Evolutionary conservation across 2,797 vertebrate species (phyloP).

Genomic region (Okamejei kenojei): DNA sequence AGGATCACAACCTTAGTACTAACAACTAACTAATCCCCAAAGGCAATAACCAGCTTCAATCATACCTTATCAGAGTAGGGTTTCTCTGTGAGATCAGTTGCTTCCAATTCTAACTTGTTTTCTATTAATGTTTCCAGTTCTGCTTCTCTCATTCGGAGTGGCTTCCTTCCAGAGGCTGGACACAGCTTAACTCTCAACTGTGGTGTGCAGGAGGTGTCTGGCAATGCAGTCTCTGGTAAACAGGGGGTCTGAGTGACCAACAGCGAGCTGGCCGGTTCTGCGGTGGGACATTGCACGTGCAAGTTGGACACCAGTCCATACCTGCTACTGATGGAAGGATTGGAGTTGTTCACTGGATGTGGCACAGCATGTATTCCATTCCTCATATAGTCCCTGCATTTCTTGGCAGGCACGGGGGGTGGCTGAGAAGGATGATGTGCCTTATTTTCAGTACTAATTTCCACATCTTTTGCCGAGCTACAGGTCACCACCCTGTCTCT

Average conservation of each 20-base stretch:
- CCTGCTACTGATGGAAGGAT: constrained; percentile 50
- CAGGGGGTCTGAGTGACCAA: constrained; percentile 61
- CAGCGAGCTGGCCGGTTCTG: constrained; percentile 59
- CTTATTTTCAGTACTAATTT: constrained; percentile 53
- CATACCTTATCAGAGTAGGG: constrained; percentile 94
- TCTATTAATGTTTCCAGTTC: constrained; percentile 78
- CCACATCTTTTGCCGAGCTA: constrained; percentile 48
- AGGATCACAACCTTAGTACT: background rate
- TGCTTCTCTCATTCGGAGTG: constrained; percentile 67
- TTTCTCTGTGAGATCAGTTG: constrained; percentile 91
- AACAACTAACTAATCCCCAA: background rate
- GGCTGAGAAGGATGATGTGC: constrained; percentile 80
- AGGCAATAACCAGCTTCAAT: background rate
- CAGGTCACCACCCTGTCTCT: constrained; percentile 48
- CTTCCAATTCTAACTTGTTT: constrained; percentile 74
- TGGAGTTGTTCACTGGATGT: constrained; percentile 45
- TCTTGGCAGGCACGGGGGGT: constrained; percentile 91
- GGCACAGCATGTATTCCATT: constrained; percentile 74
- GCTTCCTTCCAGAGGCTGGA: constrained; percentile 61
- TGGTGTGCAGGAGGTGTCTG: constrained; percentile 58
- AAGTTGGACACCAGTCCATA: constrained; percentile 44
- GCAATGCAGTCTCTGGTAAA: constrained; percentile 63
- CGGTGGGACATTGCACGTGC: constrained; percentile 44
- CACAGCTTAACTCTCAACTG: constrained; percentile 71
- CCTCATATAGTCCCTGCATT: constrained; percentile 78